Evolutionary conservation across 92 coral and sea anemone species (phyloP), one percentile per base, ranked within the genome.

Genomic region (Siderastrea siderea): DNA sequence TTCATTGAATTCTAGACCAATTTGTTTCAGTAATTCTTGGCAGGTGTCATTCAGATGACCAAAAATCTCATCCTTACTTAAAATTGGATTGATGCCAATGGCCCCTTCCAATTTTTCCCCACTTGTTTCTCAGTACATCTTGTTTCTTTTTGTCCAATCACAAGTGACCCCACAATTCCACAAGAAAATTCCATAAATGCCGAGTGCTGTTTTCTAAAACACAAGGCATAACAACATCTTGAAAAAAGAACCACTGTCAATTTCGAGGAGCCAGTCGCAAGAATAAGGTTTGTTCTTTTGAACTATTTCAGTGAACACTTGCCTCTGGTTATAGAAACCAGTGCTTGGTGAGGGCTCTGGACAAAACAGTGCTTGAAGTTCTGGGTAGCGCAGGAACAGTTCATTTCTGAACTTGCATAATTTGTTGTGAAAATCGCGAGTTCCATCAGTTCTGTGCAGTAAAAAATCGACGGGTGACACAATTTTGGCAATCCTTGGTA

Each of bases 51-150:
- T 65, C 52, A 89, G 84, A 15, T 75, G 16, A 55, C 70, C 61
- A 55, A 89, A 78, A 81, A 83, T 71, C 55, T 58, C 77, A 11
- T 51, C 84, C 12, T 77, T 77, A 17, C 52, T 77, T 43, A 57
- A 55, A 58, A 66, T 50, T 49, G 77, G 81, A 44, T 90, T 90
- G 45, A 85, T 71, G 62, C 90, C 86, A 71, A 78, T 38, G 55
- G n/a, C 89, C 68, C 46, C 45, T 84, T 80, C 85, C 58, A 88
- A 74, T 60, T 60, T 71, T 71, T 87, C 91, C 91, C 80, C 70
- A 80, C 71, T 55, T 87, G 65, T 87, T 87, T 66, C 88, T 77
- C 44, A 77, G 47, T 38, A 45, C 75, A 46, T 70, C 74, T 47
- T 82, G 87, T 77, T 67, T 82, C 79, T 57, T 70, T 82, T 82